These are phyloP conservation scores for Iguana delicatissima DNA, from an alignment of 2,797 vertebrate species.

Conservation along the genomic window DNA sequence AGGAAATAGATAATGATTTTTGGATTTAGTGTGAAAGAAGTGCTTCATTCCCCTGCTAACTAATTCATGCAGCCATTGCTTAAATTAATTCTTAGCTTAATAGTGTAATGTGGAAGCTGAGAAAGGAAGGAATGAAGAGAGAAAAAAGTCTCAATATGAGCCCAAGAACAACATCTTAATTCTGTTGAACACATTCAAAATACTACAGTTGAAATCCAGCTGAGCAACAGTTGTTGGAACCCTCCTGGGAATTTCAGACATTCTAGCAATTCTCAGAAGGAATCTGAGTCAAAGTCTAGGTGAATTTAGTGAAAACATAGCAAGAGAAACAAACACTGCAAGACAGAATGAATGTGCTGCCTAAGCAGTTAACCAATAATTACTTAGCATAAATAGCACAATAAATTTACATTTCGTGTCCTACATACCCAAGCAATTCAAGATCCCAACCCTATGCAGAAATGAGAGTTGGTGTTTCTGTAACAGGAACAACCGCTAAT, in stretches of 20 bases:
- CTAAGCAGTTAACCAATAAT: not conserved
- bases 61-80: not conserved
- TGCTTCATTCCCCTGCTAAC: not conserved
- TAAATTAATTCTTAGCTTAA: not conserved
- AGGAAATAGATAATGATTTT: conserved; percentile 22
- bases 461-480: not conserved
- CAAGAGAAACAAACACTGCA: not conserved
- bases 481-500: not conserved
- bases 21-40: not conserved
- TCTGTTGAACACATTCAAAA: conserved; percentile 27
- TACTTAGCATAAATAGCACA: not conserved
- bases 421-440: not conserved
- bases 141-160: not conserved
- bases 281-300: conserved; percentile 1
- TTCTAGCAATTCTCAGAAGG: not conserved
- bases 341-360: not conserved
- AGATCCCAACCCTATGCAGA: not conserved
- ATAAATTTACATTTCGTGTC: not conserved
- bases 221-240: conserved; percentile 8
- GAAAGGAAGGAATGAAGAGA: not conserved
- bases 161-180: conserved; percentile 22
- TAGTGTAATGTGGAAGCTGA: not conserved
- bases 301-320: not conserved
- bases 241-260: not conserved
- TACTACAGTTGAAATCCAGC: conserved; percentile 23